Conservation (phyloP, 1,140 invertebrate species). For the Leptestheria dahalacensis region DNA sequence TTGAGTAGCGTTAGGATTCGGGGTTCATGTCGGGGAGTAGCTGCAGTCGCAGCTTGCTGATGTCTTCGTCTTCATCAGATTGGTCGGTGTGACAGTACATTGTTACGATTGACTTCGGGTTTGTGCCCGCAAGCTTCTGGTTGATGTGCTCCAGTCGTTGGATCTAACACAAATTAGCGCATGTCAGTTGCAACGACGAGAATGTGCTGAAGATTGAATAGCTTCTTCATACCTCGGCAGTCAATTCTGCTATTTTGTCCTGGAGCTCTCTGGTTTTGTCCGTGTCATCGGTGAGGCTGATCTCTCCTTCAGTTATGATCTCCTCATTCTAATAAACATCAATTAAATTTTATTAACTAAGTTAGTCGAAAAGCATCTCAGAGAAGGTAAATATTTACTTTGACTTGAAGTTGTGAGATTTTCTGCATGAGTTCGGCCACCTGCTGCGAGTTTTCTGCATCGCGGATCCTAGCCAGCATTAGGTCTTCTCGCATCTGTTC, state of each 20-base stretch:
- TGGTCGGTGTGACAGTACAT: not conserved
- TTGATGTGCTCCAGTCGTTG: slow-evolving; percentile 16
- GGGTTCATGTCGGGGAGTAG: not conserved
- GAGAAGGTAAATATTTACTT: slow-evolving; percentile 39
- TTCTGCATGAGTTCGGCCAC: slow-evolving; percentile 90
- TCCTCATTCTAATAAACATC: slow-evolving; percentile 61
- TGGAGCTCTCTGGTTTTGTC: slow-evolving; percentile 72
- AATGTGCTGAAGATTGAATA: too few relatives aligned
- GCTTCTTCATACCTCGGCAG: slow-evolving; percentile 89
- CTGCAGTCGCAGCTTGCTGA: slow-evolving; percentile 10
- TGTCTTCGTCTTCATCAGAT: slow-evolving; percentile 10
- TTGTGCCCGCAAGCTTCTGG: slow-evolving; percentile 9
- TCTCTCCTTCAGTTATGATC: slow-evolving; percentile 71
- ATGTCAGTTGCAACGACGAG: too few relatives aligned
- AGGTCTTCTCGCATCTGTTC: slow-evolving; percentile 71
- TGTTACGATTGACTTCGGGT: not conserved
- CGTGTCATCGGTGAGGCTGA: slow-evolving; percentile 63
- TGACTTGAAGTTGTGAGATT: slow-evolving; percentile 82
- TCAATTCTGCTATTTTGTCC: slow-evolving; percentile 75
- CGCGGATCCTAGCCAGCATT: slow-evolving; percentile 84
- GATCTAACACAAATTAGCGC: too few relatives aligned
- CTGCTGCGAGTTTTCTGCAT: slow-evolving; percentile 82
- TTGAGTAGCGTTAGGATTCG: not conserved
- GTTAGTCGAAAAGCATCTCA: not conserved
- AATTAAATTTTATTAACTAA: too few relatives aligned